Conservation (phyloP, 2,888 invertebrate species). For the Agrochola circellaris region DNA sequence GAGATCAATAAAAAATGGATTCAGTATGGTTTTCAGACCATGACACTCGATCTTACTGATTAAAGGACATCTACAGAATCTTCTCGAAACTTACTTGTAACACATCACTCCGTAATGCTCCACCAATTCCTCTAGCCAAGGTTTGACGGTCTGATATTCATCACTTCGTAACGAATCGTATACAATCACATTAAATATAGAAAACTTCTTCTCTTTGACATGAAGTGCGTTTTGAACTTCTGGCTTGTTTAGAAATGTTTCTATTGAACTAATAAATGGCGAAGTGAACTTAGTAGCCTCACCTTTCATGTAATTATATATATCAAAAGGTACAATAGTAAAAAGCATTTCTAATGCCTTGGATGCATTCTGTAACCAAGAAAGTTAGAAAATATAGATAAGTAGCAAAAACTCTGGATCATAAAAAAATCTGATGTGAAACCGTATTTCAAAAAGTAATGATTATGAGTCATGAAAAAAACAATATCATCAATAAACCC, state of each 20-base stretch:
- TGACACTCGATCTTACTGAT: not conserved
- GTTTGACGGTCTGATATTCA: slow-evolving; percentile 16
- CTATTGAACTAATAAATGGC: not conserved
- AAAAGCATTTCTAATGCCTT: not conserved
- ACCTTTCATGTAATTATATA: slow-evolving; percentile 17
- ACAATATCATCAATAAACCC: not conserved
- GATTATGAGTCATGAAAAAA: not conserved
- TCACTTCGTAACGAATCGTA: not conserved
- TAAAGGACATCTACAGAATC: not conserved
- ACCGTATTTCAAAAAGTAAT: not conserved
- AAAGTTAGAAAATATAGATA: not conserved
- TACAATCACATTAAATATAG: not conserved
- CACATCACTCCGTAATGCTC: slow-evolving; percentile 64
- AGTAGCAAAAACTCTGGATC: not conserved
- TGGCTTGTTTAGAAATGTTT: slow-evolving; percentile 22
- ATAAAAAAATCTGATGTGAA: not conserved
- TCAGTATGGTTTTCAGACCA: not conserved
- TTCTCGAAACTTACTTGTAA: slow-evolving; percentile 34
- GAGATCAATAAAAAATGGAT: not conserved
- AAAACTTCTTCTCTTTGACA: slow-evolving; percentile 6
- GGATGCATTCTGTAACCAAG: not conserved
- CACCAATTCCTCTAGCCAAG: slow-evolving; percentile 54
- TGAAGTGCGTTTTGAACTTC: slow-evolving; percentile 19
- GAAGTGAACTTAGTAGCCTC: not conserved
- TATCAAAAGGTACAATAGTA: not conserved